Base-by-base conservation (phyloP, 1,140 invertebrate species). In the Galendromus occidentalis region DNA sequence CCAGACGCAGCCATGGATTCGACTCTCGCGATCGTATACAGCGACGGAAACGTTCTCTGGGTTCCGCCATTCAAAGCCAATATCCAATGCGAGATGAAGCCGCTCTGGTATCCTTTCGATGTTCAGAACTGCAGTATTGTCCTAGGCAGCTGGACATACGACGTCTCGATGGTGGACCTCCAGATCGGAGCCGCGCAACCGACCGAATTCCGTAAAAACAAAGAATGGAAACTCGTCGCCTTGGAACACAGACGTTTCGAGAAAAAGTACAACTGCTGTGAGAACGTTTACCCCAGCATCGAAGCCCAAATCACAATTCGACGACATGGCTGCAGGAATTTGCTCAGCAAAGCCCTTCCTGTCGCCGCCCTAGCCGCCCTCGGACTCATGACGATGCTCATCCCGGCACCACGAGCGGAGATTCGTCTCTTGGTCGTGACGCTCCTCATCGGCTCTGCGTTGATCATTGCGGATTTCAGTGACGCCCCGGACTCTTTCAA, bases 121-220 rank as follows among this genome's bases (percentile, higher is more conserved):
- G 22, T 59, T 20, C 51, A 59, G 25, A 25, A 25, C 51, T 59
- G 51, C 51, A 25, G 14, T 5, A 14, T 59, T 22, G 9, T 59
- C 22, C 25, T 59, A 14, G 51, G 51, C 51, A 59, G 51, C 51
- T 59, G 51, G 51, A 59, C 51, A 14, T 59, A 59, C 51, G 51
- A 59, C 22, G 33, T 29, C 12, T 29, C 51, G 2, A 59, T 29
- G 22, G 14, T 59, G 14, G 51, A 59, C 22, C 12, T 59, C 9
- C 51, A 59, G 33, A 14, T 59, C 14, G 17, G 17, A 4, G 2
- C 51, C 9, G 4, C 4, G 4, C 14, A 25, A 59, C 9, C 51
- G 1, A 14, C 1, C 22, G 14, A 20, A 2, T 59, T 59, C 51
- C n/a, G 5, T 17, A 25, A 59, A 22, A 59, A 59, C 9, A 18